These are phyloP conservation scores for Melanocharis versteri DNA, from an alignment of 2,113 vertebrate genomes.

Conservation along the genomic window DNA sequence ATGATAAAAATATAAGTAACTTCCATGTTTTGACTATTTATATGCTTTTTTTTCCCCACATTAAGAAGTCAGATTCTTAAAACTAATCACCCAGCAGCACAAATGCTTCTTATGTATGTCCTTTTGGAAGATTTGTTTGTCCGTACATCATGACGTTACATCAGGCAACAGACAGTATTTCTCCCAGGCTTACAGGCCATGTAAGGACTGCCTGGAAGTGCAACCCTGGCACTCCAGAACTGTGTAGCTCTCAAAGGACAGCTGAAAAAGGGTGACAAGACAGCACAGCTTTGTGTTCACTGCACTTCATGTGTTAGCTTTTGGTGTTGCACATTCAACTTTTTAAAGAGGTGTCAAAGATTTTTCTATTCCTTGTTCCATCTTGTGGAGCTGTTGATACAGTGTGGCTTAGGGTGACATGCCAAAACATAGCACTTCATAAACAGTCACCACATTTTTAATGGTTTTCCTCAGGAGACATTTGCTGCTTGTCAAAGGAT, in stretches of 20 bases:
- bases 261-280: not conserved
- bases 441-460: not conserved
- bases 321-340: not conserved
- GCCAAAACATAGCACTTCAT: not conserved
- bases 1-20: not conserved
- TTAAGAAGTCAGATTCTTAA: not conserved
- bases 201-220: not conserved
- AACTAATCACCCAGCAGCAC: not conserved
- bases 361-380: not conserved
- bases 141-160: fast-evolving
- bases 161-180: not conserved
- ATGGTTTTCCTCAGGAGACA: not conserved
- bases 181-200: not conserved
- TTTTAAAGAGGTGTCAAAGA: not conserved
- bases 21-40: not conserved
- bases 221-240: not conserved
- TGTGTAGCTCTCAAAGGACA: not conserved
- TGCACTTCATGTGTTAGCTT: not conserved
- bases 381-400: not conserved
- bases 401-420: not conserved
- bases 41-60: not conserved
- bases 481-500: not conserved
- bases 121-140: not conserved
- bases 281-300: conserved; percentile 23
- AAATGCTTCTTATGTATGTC: not conserved